Percentiles rank a stretch among this genome's conserved stretches.
phyloP scores from a whole-genome alignment of 1,140 invertebrate genomes.

The Portunus trituberculatus region DNA sequence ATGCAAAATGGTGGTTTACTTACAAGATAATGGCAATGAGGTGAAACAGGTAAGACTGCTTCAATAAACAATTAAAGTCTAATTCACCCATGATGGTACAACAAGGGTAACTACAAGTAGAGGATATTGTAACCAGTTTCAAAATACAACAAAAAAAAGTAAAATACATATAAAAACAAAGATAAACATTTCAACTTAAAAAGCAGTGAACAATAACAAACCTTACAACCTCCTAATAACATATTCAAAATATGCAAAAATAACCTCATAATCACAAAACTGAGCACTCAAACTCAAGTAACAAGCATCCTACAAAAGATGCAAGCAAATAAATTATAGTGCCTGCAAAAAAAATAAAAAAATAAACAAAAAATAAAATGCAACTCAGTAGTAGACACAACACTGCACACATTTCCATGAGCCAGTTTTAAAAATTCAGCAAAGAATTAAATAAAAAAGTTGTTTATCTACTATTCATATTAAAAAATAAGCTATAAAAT shows the following conservation, averaged over 20 bases:
- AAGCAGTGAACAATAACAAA: slow-evolving; percentile 12
- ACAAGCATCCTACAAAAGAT: not conserved
- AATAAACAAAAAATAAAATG: not conserved
- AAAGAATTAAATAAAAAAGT: not conserved
- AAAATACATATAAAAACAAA: not conserved
- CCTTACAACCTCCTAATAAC: slow-evolving; percentile 4
- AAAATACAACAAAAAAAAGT: not conserved
- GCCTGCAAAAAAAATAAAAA: not conserved
- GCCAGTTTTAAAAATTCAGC: too few species aligned
- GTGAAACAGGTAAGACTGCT: not conserved
- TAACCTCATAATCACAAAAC: not conserved
- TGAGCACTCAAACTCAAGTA: not conserved
- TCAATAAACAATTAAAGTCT: not conserved
- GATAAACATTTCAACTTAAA: not conserved
- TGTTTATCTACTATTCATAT: not conserved
- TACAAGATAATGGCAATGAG: not conserved
- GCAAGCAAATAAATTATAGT: not conserved
- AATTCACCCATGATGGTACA: not conserved
- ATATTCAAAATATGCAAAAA: slow-evolving; percentile 29
- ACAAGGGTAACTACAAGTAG: not conserved
- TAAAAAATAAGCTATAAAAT: not conserved
- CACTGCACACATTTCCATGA: too few species aligned
- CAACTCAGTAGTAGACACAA: not conserved
- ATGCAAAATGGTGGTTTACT: not conserved
- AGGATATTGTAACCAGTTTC: not conserved